Evolutionary conservation across 2,797 vertebrate genomes (phyloP).

Genomic region (Cynodonichthys magdalenae): DNA sequence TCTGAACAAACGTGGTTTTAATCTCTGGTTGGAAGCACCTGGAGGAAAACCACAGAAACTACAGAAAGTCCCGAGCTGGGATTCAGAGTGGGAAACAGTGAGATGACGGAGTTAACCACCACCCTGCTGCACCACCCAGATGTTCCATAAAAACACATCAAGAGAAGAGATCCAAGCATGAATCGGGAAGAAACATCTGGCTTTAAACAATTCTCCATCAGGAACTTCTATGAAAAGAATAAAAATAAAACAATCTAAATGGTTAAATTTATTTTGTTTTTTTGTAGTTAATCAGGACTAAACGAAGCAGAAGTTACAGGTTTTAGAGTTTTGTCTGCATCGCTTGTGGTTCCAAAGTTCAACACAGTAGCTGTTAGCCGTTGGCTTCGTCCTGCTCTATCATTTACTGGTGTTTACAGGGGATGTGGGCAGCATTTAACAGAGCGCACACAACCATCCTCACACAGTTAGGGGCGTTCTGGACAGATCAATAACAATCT

Average conservation of each 20-base stretch:
- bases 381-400: conserved; percentile 41
- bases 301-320: conserved; percentile 15
- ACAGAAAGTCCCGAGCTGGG: not conserved
- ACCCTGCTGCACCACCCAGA: not conserved
- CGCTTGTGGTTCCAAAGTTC: conserved; percentile 55
- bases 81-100: not conserved
- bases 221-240: not conserved
- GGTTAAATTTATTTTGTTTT: not conserved
- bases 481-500: not conserved
- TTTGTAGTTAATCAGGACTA: conserved; percentile 5
- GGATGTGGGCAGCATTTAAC: conserved; percentile 29
- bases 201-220: not conserved
- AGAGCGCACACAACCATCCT: conserved; percentile 18
- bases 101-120: not conserved
- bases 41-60: too few relatives aligned
- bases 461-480: not conserved
- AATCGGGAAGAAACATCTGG: conserved; percentile 10
- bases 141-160: not conserved
- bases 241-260: not conserved
- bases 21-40: not conserved
- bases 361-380: conserved; percentile 28
- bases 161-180: not conserved
- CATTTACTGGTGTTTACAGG: conserved; percentile 53
- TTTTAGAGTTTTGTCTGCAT: conserved; percentile 39
- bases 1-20: not conserved